Base-by-base conservation (phyloP, 2,888 invertebrate genomes). In the Caenorhabditis becei region DNA sequence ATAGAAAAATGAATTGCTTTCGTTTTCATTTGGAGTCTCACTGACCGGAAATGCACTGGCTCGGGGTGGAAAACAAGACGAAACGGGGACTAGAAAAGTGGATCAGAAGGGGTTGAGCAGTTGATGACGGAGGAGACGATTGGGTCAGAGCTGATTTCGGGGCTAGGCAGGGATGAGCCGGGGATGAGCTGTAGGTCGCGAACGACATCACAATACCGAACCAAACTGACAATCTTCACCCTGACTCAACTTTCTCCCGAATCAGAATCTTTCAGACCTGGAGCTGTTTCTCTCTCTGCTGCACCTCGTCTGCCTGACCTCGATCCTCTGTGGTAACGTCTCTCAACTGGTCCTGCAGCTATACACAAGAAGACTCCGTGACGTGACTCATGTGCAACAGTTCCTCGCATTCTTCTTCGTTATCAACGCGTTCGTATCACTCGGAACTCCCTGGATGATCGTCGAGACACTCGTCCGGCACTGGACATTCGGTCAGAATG, bases 401-500 rank as follows among this genome's bases (percentile, higher is more conserved):
- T 77, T 80, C 20, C 66, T 80, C 14, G 70, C 75, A 8, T 51
- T 80, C 18, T 80, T 80, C 47, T 80, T 75, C 47, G n/a, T 66
- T 16, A 51, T 71, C 16, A 80, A 77, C 32, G 75, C 72, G 18
- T 75, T 69, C 18, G 80, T 72, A 7, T 79, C 79, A 23, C 71
- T 79, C 4, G 79, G 79, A 32, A 67, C 65, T 56, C 79, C 79
- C 2, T 79, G 79, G 82, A 69, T 79, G 58, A 84, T 85, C 32
- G 79, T 85, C 44, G 78, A 82, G 23, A 78, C 84, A 32, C 62
- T 85, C 18, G 80, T 85, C 7, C 69, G 83, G 16, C 77, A 84
- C 26, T 85, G 85, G 85, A 84, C 84, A 61, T 85, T 85, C 56
- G 85, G 85, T 2, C 70, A 62, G 41, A 63, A 51, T 28, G 78